Evolutionary conservation across 2,888 invertebrate genomes (phyloP).

Genomic region (Spisula solida): DNA sequence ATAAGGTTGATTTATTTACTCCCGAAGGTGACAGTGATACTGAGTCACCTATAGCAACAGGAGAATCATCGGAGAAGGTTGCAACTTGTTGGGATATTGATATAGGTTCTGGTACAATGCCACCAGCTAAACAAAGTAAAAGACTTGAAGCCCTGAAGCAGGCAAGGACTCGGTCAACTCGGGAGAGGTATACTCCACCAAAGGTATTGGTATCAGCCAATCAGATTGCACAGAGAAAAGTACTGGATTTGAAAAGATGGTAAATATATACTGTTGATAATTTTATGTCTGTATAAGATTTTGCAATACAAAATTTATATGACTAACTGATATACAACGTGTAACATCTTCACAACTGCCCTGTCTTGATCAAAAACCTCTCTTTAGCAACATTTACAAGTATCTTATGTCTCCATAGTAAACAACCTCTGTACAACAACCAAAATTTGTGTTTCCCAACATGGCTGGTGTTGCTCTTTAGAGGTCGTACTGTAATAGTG

Average conservation of each 20-base stretch:
- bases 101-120: slow-evolving; percentile 12
- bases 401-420: no score
- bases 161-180: slow-evolving; percentile 52
- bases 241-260: slow-evolving; percentile 82
- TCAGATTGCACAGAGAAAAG: slow-evolving; percentile 78
- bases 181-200: slow-evolving; percentile 70
- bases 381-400: no score
- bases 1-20: slow-evolving; percentile 31
- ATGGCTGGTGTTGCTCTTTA: no score
- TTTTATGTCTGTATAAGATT: no score
- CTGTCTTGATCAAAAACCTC: no score
- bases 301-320: no score
- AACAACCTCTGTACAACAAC: no score
- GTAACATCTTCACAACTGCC: no score
- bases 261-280: slow-evolving; percentile 38
- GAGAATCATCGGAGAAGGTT: neutral
- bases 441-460: no score
- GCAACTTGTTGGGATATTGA: slow-evolving; percentile 66
- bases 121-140: slow-evolving; percentile 45
- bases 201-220: slow-evolving; percentile 72
- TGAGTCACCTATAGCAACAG: slow-evolving; percentile 37
- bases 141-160: slow-evolving; percentile 57
- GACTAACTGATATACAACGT: no score
- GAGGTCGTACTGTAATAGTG: no score
- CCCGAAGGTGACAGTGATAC: slow-evolving; percentile 27